Evolutionary conservation across 2,888 invertebrate genomes (phyloP).

Genomic region (Cerastoderma edule): DNA sequence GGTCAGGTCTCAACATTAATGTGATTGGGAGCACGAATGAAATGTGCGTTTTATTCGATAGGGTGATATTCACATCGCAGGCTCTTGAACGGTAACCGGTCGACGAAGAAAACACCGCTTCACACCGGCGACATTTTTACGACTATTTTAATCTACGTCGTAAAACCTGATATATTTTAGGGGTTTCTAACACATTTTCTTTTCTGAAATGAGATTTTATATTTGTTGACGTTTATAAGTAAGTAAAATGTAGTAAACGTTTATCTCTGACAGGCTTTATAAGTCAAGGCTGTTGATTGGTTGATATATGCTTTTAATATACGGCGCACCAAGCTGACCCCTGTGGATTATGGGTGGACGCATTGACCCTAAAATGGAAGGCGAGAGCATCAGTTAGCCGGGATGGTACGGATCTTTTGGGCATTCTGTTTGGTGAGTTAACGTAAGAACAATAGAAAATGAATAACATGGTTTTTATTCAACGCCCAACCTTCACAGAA

Average conservation of each 20-base stretch:
- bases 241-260: conserved; percentile 45
- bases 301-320: conserved; percentile 41
- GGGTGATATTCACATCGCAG: conserved; percentile 12
- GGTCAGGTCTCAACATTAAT: conserved; percentile 11
- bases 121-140: conserved; percentile 16
- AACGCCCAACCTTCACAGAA: no score
- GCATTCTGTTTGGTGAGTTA: no score
- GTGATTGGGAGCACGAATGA: conserved; percentile 9
- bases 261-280: conserved; percentile 46
- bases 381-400: no score
- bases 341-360: conserved; percentile 25
- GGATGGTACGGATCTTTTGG: no score
- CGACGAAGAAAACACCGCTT: conserved; percentile 10
- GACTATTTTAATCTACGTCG: conserved; percentile 22
- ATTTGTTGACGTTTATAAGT: conserved; percentile 43
- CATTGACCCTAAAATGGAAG: no score
- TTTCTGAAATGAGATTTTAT: conserved; percentile 27
- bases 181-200: conserved; percentile 31
- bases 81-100: conserved; percentile 14
- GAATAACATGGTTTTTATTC: no score
- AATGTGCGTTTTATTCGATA: conserved; percentile 21
- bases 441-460: no score
- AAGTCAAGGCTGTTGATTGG: conserved; percentile 34
- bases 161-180: conserved; percentile 31
- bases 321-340: conserved; percentile 41